phyloP scores from a whole-genome alignment of 2,113 vertebrate species.

The Pachypanchax playfairii region DNA sequence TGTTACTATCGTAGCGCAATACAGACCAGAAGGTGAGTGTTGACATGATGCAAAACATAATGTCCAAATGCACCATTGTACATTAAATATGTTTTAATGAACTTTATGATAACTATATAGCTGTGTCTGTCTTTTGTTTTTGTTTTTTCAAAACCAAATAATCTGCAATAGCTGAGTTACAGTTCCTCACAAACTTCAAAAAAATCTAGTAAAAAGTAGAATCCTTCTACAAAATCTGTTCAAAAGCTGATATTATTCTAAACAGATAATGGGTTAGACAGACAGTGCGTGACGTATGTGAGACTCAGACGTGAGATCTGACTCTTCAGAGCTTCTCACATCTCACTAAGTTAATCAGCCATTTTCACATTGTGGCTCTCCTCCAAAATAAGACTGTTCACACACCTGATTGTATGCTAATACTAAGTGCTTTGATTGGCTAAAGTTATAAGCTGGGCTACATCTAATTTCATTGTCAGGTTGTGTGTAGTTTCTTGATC shows the following conservation, averaged over 20 bases:
- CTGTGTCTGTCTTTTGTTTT: neutral
- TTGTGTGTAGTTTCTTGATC: too few relatives aligned
- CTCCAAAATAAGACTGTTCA: too few relatives aligned
- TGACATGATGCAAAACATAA: neutral
- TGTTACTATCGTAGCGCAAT: conserved; percentile 94
- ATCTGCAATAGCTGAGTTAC: too few relatives aligned
- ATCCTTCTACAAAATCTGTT: neutral
- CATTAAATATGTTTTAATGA: neutral
- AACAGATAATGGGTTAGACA: neutral
- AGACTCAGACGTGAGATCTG: neutral
- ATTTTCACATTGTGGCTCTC: too few relatives aligned
- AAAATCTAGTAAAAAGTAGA: too few relatives aligned
- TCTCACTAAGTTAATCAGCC: neutral
- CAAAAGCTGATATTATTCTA: neutral
- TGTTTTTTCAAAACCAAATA: too few relatives aligned
- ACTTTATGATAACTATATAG: neutral
- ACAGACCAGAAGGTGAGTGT: conserved; percentile 92
- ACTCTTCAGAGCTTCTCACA: neutral
- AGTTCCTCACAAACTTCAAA: too few relatives aligned
- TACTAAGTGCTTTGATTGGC: too few relatives aligned
- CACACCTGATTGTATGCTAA: too few relatives aligned
- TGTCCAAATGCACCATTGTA: neutral
- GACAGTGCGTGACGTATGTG: too few relatives aligned
- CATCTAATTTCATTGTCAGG: too few relatives aligned
- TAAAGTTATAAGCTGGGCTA: too few relatives aligned